Base-by-base conservation (phyloP, 2,888 invertebrate genomes). In the Aporophyla nigra region DNA sequence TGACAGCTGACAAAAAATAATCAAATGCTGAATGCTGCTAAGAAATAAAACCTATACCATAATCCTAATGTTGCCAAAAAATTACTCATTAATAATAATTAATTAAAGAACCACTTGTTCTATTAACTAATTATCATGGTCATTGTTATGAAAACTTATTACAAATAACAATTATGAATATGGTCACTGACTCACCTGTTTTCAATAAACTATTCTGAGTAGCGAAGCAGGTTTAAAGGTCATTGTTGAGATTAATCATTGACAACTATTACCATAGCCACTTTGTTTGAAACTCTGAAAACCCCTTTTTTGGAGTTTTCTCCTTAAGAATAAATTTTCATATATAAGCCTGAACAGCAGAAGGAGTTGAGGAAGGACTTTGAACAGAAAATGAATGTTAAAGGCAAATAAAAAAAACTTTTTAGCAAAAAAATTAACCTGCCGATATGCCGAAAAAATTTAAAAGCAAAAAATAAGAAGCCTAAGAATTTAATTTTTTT, bases 151-250 rank as follows among this genome's bases (percentile, higher is more conserved):
- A 71, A 70, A 59, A 49, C 5, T 59, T n/a, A n/a, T 53, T 59
- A 70, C 56, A 43, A 62, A 54, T 40, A 51, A 12, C 0, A 3
- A 21, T 51, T 54, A 66, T 14, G 19, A 27, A 43, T 71, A 66
- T 74, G 63, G 69, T 59, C 72, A 75, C 72, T 86, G 86, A 83
- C 70, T 86, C 83, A 86, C 53, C 67, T 75, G 79, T 83, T 86
- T 62, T 58, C 24, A 67, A 63, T 56, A 56, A 71, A 80, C 46
- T 73, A 24, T 62, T 78, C 40, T 68, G 67, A 80, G 85, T 69
- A 80, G 71, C 1, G 0, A 33, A 62, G 14, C 58, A 59, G 27
- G 70, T 58, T 68, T 51, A 76, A 65, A 85, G 71, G 58, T 80
- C 49, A 70, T 40, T 21, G 56, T 19, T 61, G 40, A 61, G 59